Evolutionary conservation across 2,888 invertebrate species (phyloP), one percentile per base, ranked within the genome.

Genomic region (Gasteruption jaculator): DNA sequence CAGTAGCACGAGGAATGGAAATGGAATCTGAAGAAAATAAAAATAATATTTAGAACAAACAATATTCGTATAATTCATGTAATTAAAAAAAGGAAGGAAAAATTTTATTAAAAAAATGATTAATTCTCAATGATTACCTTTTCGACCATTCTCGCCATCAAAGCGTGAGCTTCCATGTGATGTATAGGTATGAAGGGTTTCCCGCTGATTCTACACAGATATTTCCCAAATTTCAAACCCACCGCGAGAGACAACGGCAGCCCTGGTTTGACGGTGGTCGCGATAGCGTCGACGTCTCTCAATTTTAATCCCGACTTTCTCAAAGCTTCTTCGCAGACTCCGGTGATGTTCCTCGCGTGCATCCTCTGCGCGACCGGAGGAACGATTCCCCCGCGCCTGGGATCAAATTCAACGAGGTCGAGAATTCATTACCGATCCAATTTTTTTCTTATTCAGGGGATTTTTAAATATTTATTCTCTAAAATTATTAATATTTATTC

Each of bases 131-230:
- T n/a, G n/a, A n/a, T 50, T 66, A 79, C 80, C 68, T 73, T 72
- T 42, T 82, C 68, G 12, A 77, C 74, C 82, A 95, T 83, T 64
- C 95, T 79, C 15, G 82, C 85, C 11, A 89, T 89, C 42, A 99
- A 74, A 4, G 97, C 94, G 76, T 99, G 99, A 2, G 99, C 97
- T 76, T 96, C 87, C 99, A 99, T 99, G 60, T 99, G 99, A 75
- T 99, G 97, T 44, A 99, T 85, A 0, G 97, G 94, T 64, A 99
- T 89, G 49, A 97, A 73, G 0, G 93, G 92, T 66, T 86, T 90
- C 0, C 76, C 72, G 49, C 80, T 74, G 38, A 74, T 72, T 52
- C 74, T 76, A 14, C 85, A 81, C 34, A 94, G 68, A 60, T 84
- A 77, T 60, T 85, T 88, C 1, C 89, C 91, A 78, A 90, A 90